Evolutionary conservation across 2,888 invertebrate genomes (phyloP).

Genomic region (Hypomecis atomaria): DNA sequence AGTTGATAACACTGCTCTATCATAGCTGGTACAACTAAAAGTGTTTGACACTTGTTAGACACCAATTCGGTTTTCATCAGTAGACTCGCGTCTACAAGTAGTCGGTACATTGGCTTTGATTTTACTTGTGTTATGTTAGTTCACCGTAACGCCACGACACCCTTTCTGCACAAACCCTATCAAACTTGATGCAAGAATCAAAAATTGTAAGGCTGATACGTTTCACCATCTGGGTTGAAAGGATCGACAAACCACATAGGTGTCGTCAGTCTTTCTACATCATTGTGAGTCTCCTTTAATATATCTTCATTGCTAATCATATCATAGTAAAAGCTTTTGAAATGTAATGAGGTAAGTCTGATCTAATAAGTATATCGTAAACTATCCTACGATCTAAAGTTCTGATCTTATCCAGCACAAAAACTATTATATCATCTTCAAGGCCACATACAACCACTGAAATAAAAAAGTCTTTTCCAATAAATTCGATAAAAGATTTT

Average conservation of each 20-base stretch:
- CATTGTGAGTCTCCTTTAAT: background rate
- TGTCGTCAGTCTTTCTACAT: background rate
- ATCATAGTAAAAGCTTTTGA: background rate
- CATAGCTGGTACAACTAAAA: no score
- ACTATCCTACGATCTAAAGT: background rate
- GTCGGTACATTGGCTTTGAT: no score
- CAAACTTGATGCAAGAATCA: background rate
- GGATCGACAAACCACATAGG: background rate
- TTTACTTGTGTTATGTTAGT: no score
- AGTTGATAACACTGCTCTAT: no score
- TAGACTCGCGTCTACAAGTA: no score
- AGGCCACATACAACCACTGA: background rate
- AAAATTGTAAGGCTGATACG: background rate
- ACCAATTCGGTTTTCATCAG: no score
- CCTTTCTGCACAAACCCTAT: no score
- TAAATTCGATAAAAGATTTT: constrained; percentile 2
- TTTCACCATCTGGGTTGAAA: background rate
- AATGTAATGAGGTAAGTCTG: background rate
- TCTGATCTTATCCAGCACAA: background rate
- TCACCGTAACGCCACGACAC: no score
- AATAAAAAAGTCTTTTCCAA: constrained; percentile 2
- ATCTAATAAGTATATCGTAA: background rate
- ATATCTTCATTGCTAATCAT: background rate
- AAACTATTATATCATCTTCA: constrained; percentile 2
- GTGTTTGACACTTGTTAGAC: no score